Percentiles rank a stretch among this genome's conserved stretches.
Conservation (phyloP, 2,113 vertebrate species). For the Hippocampus zosterae region DNA sequence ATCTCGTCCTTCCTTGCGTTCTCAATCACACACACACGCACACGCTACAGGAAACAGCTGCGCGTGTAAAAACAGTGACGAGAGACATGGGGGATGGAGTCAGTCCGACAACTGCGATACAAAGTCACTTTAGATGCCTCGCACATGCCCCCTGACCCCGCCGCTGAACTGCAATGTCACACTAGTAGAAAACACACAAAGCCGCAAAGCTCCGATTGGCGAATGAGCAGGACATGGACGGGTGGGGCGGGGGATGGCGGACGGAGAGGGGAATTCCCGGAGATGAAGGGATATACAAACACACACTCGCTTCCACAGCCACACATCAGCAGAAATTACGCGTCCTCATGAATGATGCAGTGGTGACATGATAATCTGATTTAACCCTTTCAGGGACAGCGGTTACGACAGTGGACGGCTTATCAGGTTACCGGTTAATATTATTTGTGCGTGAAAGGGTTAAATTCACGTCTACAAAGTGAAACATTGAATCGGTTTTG, state of each 20-base stretch:
- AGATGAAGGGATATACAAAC: constrained; percentile 45
- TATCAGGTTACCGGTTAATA: no score
- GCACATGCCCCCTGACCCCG: constrained; percentile 35
- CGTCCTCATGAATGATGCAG: no score
- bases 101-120: constrained; percentile 35
- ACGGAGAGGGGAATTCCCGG: constrained; percentile 62
- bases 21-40: constrained; percentile 14
- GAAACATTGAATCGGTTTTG: constrained; percentile 12
- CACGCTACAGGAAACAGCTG: constrained; percentile 67
- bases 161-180: constrained; percentile 45
- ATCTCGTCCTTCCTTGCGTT: not conserved
- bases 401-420: no score
- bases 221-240: constrained; percentile 10
- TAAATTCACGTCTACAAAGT: constrained; percentile 5
- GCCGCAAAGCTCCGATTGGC: constrained; percentile 42
- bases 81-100: constrained; percentile 45
- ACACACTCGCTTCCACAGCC: constrained; percentile 29
- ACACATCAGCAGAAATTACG: constrained; percentile 31
- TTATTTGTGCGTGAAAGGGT: no score
- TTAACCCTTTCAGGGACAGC: no score
- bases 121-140: constrained; percentile 29
- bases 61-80: constrained; percentile 51
- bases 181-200: constrained; percentile 51
- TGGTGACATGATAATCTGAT: no score
- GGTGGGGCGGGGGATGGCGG: constrained; percentile 25